Evolutionary conservation across 2,797 vertebrate genomes (phyloP).

Genomic region (Triplophysa bombifrons): DNA sequence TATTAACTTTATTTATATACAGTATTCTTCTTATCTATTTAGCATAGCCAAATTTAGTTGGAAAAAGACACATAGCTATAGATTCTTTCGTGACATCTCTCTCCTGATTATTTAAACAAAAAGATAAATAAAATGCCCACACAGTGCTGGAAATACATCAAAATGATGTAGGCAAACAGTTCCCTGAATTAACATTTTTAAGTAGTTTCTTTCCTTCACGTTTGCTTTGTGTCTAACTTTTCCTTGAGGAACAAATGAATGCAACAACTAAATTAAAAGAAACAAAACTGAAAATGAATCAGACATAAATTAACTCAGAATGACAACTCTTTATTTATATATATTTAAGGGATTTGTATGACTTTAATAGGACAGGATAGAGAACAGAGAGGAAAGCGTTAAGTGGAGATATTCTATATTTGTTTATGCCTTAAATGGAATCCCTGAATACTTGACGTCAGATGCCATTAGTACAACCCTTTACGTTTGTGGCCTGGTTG

Average conservation of each 20-base stretch:
- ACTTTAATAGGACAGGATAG: too few relatives aligned
- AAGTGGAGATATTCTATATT: neutral
- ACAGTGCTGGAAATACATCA: neutral
- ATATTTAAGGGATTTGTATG: too few relatives aligned
- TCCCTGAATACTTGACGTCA: constrained; percentile 52
- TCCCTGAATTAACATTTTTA: too few relatives aligned
- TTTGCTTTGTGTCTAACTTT: too few relatives aligned
- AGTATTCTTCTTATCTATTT: neutral
- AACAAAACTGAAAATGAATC: too few relatives aligned
- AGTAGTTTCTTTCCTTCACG: too few relatives aligned
- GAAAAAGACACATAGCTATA: too few relatives aligned
- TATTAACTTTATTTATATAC: neutral
- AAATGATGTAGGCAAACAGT: neutral
- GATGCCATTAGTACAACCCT: constrained; percentile 38
- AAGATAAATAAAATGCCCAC: constrained; percentile 6
- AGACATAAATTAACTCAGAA: neutral
- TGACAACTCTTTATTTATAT: too few relatives aligned
- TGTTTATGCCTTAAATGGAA: constrained; percentile 29
- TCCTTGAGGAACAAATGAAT: too few relatives aligned
- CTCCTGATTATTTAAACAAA: constrained; percentile 6
- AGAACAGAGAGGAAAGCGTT: too few relatives aligned
- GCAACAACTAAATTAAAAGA: neutral
- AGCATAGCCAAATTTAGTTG: too few relatives aligned
- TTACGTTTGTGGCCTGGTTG: constrained; percentile 36
- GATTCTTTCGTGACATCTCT: neutral